Base-by-base conservation (phyloP, 2,888 invertebrate genomes). In the Andrena marginata region DNA sequence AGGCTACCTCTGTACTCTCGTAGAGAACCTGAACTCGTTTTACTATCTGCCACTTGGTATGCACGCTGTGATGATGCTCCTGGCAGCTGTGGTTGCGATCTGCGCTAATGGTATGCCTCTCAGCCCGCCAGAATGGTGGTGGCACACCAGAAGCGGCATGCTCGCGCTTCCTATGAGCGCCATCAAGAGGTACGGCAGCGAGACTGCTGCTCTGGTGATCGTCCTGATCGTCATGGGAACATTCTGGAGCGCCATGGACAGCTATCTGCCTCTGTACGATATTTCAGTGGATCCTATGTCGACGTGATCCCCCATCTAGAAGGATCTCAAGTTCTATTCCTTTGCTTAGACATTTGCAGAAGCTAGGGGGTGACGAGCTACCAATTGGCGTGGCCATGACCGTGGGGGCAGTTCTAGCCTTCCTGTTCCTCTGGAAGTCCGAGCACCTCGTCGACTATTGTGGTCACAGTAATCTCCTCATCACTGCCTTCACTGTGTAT, bases 121-220 rank as follows among this genome's bases (percentile, higher is more conserved):
- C 10, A 97, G 97, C 89, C 97, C 97, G 0, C 97, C 97, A 0
- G 97, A 97, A 94, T 97, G 97, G 97, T 97, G 97, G 97, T 97
- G 97, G 97, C 97, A 97, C 91, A 97, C 97, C 2, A 95, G 97
- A 89, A 96, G 97, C 10, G 97, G 97, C 54, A 96, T 97, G 94
- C 91, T 97, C 76, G 96, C 97, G 10, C 95, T 97, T 92, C 97
- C 97, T n/a, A 96, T 97, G 97, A 97, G 96, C 85, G 96, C 97
- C 6, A 96, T 97, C 67, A 95, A 97, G 49, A 96, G 97, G 69
- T 97, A 97, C 92, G 96, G 97, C 49, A 96, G 96, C 5, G 97
- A 97, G 94, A 97, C 96, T 8, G 95, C 96, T 0, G 96, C 96
- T 0, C 95, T 98, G 1, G 95, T 96, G 49, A 93, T 97, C 29